These are phyloP conservation scores for Papilio polytes DNA, from an alignment of 1,140 invertebrate species.

Conservation along the genomic window DNA sequence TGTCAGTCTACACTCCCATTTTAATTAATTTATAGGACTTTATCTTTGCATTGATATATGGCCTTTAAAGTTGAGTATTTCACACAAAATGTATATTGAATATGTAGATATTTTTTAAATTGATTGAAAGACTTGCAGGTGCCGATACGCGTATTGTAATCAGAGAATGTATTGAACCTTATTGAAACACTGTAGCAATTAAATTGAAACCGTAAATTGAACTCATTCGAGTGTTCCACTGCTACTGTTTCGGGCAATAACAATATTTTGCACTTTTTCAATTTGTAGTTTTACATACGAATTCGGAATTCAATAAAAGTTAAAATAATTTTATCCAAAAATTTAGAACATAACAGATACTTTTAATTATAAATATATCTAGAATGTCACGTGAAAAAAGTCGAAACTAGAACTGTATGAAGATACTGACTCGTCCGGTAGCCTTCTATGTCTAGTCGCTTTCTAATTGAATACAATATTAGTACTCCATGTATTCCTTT, in stretches of 20 bases:
- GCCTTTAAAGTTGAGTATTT: background rate
- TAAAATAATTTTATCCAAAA: background rate
- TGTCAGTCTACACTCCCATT: too few relatives aligned
- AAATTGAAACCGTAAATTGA: slow-evolving; percentile 24
- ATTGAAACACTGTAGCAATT: slow-evolving; percentile 28
- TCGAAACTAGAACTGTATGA: too few relatives aligned
- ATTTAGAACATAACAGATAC: background rate
- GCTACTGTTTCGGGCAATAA: slow-evolving; percentile 18
- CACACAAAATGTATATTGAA: background rate
- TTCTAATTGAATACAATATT: too few relatives aligned
- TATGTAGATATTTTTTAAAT: background rate
- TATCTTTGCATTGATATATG: background rate
- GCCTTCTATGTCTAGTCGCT: too few relatives aligned
- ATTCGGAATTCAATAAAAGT: slow-evolving; percentile 6
- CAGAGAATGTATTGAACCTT: slow-evolving; percentile 26
- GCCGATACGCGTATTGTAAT: slow-evolving; percentile 4
- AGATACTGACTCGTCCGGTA: too few relatives aligned
- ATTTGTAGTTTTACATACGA: slow-evolving; percentile 20
- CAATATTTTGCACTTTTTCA: slow-evolving; percentile 27
- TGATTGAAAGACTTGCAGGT: slow-evolving; percentile 10
- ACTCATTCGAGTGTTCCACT: slow-evolving; percentile 20
- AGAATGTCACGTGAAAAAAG: too few relatives aligned
- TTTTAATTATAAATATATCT: background rate
- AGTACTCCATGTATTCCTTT: too few relatives aligned
- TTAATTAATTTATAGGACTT: too few relatives aligned